These are phyloP conservation scores for Astur gentilis DNA, from an alignment of 2,113 vertebrate genomes.

Conservation along the genomic window DNA sequence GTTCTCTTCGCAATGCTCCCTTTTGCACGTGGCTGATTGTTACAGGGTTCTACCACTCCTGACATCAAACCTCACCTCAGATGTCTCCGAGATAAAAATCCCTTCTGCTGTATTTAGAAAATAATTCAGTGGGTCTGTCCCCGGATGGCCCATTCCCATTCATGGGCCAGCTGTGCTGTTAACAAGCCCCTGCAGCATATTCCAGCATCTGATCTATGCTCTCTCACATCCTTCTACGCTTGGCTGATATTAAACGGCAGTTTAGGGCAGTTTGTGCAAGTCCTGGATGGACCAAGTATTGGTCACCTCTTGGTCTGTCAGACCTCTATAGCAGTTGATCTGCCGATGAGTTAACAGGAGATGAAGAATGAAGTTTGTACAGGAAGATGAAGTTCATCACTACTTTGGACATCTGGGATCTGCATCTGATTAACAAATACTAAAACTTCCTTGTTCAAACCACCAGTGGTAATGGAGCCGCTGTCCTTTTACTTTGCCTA, in stretches of 20 bases:
- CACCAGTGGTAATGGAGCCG: not conserved
- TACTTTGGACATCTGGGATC: not conserved
- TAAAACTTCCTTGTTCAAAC: not conserved
- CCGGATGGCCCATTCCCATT: not conserved
- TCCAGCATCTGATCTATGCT: not conserved
- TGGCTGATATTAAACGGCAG: not conserved
- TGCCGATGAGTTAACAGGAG: not conserved
- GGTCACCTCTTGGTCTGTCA: not conserved
- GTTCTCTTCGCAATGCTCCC: not conserved
- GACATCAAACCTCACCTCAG: not conserved
- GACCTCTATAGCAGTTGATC: not conserved
- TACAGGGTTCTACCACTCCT: not conserved
- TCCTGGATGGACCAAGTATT: not conserved
- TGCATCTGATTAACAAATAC: not conserved
- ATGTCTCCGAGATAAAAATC: not conserved
- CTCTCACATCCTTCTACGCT: not conserved
- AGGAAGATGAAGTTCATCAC: not conserved
- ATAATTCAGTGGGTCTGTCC: not conserved
- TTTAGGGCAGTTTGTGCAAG: not conserved
- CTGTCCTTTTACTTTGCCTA: not conserved
- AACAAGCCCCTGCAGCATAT: not conserved
- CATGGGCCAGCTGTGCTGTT: not conserved
- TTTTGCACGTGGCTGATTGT: accelerated
- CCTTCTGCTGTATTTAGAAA: not conserved
- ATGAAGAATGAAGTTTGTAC: not conserved